phyloP scores from a whole-genome alignment of 1,140 invertebrate genomes.

The Sycophila sp. region DNA sequence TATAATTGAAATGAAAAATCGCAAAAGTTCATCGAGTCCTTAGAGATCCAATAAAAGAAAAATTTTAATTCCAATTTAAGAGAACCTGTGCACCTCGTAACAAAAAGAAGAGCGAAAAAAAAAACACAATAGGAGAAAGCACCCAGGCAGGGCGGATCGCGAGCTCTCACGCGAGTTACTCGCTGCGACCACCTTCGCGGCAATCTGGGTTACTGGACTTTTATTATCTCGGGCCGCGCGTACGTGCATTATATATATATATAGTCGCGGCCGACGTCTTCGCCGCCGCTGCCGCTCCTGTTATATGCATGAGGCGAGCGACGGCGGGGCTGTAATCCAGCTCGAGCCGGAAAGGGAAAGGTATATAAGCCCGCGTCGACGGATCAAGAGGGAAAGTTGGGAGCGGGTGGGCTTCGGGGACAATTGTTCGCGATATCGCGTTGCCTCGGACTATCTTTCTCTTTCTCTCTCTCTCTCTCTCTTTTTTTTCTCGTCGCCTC shows the following conservation, averaged over 20 bases:
- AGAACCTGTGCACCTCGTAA: not conserved
- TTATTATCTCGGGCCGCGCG: slow-evolving; percentile 11
- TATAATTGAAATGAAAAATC: no score
- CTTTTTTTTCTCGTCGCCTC: no score
- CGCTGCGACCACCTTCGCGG: not conserved
- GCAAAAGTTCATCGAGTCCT: no score
- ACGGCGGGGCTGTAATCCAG: not conserved
- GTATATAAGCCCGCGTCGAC: not conserved
- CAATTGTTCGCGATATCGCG: no score
- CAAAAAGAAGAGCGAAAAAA: no score
- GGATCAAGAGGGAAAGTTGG: not conserved
- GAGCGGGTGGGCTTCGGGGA: not conserved
- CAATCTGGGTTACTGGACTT: slow-evolving; percentile 34
- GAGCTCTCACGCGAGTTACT: not conserved
- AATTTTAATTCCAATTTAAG: not conserved
- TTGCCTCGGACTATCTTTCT: no score
- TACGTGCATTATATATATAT: not conserved
- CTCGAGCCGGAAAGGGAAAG: not conserved
- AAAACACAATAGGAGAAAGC: not conserved
- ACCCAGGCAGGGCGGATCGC: not conserved
- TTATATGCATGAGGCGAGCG: not conserved
- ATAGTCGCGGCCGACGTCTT: no score
- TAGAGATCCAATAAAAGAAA: not conserved
- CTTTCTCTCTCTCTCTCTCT: no score
- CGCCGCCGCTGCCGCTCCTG: no score